phyloP scores from a whole-genome alignment of 2,888 invertebrate species.

The Romanomermis culicivorax region DNA sequence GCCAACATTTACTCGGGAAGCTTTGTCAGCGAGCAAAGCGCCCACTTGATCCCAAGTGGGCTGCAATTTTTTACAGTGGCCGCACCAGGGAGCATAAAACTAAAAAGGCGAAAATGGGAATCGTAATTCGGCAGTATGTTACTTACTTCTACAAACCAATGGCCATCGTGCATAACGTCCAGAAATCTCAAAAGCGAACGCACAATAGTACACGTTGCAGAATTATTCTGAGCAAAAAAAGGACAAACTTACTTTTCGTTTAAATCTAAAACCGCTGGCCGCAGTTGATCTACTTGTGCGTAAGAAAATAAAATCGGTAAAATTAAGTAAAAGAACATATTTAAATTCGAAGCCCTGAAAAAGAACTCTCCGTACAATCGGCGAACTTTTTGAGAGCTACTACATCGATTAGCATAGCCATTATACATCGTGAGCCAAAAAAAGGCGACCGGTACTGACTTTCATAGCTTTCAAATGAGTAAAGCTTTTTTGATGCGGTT shows the following conservation, averaged over 20 bases:
- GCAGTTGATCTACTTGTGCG: no score
- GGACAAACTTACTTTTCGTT: background rate
- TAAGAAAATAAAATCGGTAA: no score
- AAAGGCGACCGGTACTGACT: no score
- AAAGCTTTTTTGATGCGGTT: no score
- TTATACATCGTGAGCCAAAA: no score
- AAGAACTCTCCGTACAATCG: no score
- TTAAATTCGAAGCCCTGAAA: no score
- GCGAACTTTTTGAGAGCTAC: no score
- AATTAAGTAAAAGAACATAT: no score
- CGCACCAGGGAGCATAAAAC: slow-evolving; percentile 97
- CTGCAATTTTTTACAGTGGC: slow-evolving; percentile 80
- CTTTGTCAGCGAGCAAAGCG: slow-evolving; percentile 50
- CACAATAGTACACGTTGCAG: background rate
- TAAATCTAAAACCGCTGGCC: background rate
- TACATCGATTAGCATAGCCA: no score
- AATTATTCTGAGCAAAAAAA: background rate
- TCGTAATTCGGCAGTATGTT: no score
- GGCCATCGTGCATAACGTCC: slow-evolving; percentile 1
- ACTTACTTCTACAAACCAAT: slow-evolving; percentile 5
- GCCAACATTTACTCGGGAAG: slow-evolving; percentile 61
- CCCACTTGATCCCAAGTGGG: slow-evolving; percentile 85
- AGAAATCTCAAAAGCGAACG: slow-evolving; percentile 1
- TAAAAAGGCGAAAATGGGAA: slow-evolving; percentile 22
- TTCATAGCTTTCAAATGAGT: no score